Conservation (phyloP, 30 jellyfish, hydroid and myxozoan genomes). For the Catostylus mosaicus region DNA sequence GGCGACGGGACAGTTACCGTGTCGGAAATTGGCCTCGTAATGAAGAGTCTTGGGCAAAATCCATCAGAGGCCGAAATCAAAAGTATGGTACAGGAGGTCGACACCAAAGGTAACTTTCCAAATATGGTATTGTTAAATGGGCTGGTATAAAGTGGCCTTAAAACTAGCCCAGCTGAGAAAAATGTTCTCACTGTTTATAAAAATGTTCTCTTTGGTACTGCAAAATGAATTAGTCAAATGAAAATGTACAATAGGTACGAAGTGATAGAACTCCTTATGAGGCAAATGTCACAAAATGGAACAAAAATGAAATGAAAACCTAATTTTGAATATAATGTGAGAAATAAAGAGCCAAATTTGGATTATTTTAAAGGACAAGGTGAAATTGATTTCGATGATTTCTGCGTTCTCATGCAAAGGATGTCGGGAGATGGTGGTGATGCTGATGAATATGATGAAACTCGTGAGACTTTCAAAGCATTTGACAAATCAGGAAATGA, state of each 20-base stretch:
- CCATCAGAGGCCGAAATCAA: conserved; percentile 81
- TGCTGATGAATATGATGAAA: conserved; percentile 60
- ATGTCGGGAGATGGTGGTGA: conserved; percentile 61
- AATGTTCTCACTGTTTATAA: too few species aligned
- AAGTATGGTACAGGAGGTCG: conserved; percentile 77
- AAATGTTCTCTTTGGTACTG: too few species aligned
- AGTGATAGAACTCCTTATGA: too few species aligned
- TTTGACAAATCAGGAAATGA: conserved; percentile 59
- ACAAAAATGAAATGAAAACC: neutral
- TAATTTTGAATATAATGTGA: neutral
- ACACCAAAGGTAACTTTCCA: conserved; percentile 46
- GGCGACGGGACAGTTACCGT: conserved; percentile 92
- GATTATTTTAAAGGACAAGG: conserved; percentile 54
- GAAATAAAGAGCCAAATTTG: too few species aligned
- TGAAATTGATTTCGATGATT: conserved; percentile 68
- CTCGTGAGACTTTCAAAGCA: conserved; percentile 65
- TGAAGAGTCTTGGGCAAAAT: conserved; percentile 80
- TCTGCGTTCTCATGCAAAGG: conserved; percentile 68
- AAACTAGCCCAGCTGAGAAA: too few species aligned
- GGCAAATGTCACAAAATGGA: too few species aligned
- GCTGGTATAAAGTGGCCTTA: neutral
- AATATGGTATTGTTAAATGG: neutral
- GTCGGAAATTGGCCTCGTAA: conserved; percentile 72
- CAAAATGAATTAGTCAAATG: too few species aligned
- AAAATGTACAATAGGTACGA: too few species aligned